These are phyloP conservation scores for Gymnothorax javanicus DNA, from an alignment of 2,797 vertebrate species.

Conservation along the genomic window DNA sequence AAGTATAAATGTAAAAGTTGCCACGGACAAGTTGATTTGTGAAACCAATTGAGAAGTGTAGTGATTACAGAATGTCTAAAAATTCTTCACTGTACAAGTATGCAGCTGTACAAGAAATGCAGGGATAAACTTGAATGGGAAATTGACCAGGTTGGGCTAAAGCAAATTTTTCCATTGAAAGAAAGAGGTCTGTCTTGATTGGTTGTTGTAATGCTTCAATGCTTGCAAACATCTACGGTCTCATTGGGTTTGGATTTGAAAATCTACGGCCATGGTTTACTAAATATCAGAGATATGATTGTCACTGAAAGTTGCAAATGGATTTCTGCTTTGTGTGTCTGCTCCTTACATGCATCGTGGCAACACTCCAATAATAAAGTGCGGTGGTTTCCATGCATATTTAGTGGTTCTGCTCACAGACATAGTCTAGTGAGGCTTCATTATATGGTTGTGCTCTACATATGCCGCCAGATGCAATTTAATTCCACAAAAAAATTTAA, in stretches of 20 bases:
- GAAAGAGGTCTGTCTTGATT: neutral
- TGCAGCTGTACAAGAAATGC: neutral
- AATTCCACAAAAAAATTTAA: neutral
- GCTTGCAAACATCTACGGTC: neutral
- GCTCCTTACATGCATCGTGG: slow-evolving; percentile 51
- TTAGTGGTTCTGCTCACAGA: slow-evolving; percentile 35
- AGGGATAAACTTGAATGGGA: neutral
- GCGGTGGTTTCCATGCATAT: slow-evolving; percentile 14
- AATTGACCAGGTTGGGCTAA: neutral
- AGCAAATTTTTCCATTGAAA: neutral
- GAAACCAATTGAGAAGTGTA: neutral
- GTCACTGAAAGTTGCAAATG: slow-evolving; percentile 8
- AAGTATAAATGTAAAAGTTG: neutral
- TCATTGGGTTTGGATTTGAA: neutral
- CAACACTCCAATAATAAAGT: slow-evolving; percentile 59
- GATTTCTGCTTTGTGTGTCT: slow-evolving; percentile 28
- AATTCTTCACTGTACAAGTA: neutral
- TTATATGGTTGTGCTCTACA: neutral
- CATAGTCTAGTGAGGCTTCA: slow-evolving; percentile 39
- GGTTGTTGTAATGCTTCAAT: neutral
- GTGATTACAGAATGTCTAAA: neutral
- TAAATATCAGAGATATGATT: neutral
- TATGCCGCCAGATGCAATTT: neutral
- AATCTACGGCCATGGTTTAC: neutral
- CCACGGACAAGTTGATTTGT: neutral